Conservation (phyloP, 2,113 vertebrate species). For the Toxotes jaculatrix region DNA sequence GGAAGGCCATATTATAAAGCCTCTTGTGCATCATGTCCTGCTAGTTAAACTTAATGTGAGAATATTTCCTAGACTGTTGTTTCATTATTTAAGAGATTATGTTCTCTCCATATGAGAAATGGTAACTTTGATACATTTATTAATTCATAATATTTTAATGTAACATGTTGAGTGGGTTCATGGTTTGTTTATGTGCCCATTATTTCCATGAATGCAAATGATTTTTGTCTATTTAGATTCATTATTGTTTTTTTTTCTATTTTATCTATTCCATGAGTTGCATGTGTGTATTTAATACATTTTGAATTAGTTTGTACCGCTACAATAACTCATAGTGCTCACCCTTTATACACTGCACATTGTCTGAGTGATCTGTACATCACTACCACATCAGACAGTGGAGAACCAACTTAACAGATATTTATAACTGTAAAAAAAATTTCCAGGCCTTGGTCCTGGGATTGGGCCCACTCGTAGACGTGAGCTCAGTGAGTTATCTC, state of each 20-base stretch:
- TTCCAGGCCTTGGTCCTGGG: slow-evolving; percentile 39
- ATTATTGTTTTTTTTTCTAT: background rate
- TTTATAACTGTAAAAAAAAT: slow-evolving; percentile 20
- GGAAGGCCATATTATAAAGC: slow-evolving; percentile 10
- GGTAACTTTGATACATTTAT: background rate
- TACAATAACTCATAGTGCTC: background rate
- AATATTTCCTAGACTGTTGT: background rate
- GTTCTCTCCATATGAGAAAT: slow-evolving; percentile 16
- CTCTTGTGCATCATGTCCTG: slow-evolving; percentile 19
- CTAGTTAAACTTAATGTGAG: slow-evolving; percentile 14
- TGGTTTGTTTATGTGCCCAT: background rate
- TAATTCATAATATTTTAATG: background rate
- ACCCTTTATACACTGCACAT: background rate
- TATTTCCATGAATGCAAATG: background rate
- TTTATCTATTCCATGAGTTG: background rate
- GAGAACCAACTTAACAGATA: slow-evolving; percentile 24
- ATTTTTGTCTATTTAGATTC: too few relatives aligned
- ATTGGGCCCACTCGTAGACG: slow-evolving; percentile 42
- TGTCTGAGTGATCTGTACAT: slow-evolving; percentile 23
- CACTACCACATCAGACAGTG: slow-evolving; percentile 40
- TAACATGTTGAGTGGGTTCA: background rate
- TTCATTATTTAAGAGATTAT: background rate
- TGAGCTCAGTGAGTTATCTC: slow-evolving; percentile 65
- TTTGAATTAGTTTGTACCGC: slow-evolving; percentile 6
- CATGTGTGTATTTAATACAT: background rate